These are phyloP conservation scores for Hexactinellida sp. DNA, from an alignment of 37 sponge, comb jelly and placozoan species.

Conservation along the genomic window DNA sequence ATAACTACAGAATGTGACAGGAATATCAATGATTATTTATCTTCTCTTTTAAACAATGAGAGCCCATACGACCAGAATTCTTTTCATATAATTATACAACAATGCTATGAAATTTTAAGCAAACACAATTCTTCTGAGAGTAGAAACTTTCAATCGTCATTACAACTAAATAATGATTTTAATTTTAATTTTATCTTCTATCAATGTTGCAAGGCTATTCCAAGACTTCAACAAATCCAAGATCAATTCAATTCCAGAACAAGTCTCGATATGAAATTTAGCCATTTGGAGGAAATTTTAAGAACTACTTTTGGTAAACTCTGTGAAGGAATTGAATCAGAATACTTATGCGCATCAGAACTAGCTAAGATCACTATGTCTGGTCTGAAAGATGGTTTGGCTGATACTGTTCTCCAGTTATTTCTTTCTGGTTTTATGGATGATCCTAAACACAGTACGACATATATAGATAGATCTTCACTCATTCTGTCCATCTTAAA, in stretches of 20 bases:
- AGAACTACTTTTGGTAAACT: neutral
- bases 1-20: neutral
- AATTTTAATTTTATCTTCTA: neutral
- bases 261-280: neutral
- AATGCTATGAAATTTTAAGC: neutral
- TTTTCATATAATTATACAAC: neutral
- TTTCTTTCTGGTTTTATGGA: neutral
- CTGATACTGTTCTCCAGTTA: neutral
- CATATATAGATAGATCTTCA: neutral
- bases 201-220: slow-evolving; percentile 14
- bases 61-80: neutral
- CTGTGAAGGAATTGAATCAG: slow-evolving; percentile 3
- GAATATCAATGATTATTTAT: neutral
- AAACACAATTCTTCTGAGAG: neutral
- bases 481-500: neutral
- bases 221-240: neutral
- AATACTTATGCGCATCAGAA: neutral
- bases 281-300: neutral
- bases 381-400: neutral
- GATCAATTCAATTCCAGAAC: neutral
- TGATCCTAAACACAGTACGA: neutral
- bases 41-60: neutral
- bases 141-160: neutral
- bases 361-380: neutral
- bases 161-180: neutral